Evolutionary conservation across 2,113 vertebrate species (phyloP), one percentile per base, ranked within the genome.

Genomic region (Elachura formosa): DNA sequence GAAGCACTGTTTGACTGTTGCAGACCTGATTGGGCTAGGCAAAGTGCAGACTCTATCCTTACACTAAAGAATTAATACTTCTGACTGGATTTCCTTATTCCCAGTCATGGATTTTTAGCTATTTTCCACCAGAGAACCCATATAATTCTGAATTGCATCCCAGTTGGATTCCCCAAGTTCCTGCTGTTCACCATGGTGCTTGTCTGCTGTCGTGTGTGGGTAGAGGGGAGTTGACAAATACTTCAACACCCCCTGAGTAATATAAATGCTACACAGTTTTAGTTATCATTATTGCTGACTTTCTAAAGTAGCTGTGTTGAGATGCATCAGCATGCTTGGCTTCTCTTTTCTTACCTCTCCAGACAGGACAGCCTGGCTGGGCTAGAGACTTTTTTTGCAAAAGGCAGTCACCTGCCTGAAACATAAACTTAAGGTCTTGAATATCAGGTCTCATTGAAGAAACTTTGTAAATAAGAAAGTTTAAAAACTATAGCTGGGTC

Each of bases 261-360:
- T 84, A 43, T 15, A 63, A 56, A 33, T 79, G 81, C 45, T 63
- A 17, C 38, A 11, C 29, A 55, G 49, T 41, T 90, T 34, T 67
- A 79, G 13, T 79, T 90, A 22, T 22, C 1, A 13, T 67, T 84
- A 49, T 28, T 68, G 25, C 58, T 93, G 48, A 14, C 38, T 71
- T 91, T 75, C n/a, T 84, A 43, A 82, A 63, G n/a, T 36, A 71
- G 34, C 13, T 12, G 2, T 22, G 7, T 24, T 84, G 34, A 71
- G 31, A 12, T 41, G 7, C 22, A 40, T 48, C 31, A 36, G 4
- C 0, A 0, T 36, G 31, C 43, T 51, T 89, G 51, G 33, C 17
- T 81, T 81, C 64, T 52, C 24, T 84, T 92, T 69, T 45, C 23
- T 59, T 11, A 7, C 34, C 15, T 76, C 14, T 59, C 40, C 24